These are phyloP conservation scores for Lepidurus packardi DNA, from an alignment of 1,140 invertebrate species.

Conservation along the genomic window DNA sequence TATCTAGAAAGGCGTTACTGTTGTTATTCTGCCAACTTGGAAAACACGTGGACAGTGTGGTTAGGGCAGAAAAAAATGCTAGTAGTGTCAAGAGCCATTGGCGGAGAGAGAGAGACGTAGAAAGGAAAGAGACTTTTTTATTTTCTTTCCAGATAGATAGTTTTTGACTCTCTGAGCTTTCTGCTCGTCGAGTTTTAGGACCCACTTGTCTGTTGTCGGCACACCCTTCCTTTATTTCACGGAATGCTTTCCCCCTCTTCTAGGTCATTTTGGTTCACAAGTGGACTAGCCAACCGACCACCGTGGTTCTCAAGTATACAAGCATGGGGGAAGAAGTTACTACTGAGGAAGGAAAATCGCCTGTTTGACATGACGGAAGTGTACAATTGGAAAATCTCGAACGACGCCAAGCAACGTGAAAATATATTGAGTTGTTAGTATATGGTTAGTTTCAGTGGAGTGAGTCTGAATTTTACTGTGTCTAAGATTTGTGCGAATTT, in stretches of 20 bases:
- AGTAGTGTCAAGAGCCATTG: neutral
- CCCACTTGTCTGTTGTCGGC: conserved; percentile 13
- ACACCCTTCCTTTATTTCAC: neutral
- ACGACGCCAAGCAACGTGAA: too few relatives aligned
- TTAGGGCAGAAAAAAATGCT: neutral
- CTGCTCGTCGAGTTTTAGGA: neutral
- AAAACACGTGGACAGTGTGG: neutral
- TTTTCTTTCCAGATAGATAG: neutral
- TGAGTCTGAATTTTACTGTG: too few relatives aligned
- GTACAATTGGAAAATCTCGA: neutral
- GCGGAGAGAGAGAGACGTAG: neutral
- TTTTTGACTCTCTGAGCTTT: neutral
- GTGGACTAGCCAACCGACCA: neutral
- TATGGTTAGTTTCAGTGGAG: too few relatives aligned
- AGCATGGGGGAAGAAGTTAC: neutral
- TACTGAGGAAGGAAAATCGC: neutral
- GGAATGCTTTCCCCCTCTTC: neutral
- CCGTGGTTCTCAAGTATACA: neutral
- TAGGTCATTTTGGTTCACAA: neutral
- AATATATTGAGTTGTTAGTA: too few relatives aligned
- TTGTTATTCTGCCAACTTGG: neutral
- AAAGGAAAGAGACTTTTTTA: neutral
- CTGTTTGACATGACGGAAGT: neutral
- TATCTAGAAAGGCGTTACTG: neutral
- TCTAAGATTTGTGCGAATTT: too few relatives aligned